phyloP scores from a whole-genome alignment of 2,888 invertebrate species.

The Branchipolynoe longqiensis region DNA sequence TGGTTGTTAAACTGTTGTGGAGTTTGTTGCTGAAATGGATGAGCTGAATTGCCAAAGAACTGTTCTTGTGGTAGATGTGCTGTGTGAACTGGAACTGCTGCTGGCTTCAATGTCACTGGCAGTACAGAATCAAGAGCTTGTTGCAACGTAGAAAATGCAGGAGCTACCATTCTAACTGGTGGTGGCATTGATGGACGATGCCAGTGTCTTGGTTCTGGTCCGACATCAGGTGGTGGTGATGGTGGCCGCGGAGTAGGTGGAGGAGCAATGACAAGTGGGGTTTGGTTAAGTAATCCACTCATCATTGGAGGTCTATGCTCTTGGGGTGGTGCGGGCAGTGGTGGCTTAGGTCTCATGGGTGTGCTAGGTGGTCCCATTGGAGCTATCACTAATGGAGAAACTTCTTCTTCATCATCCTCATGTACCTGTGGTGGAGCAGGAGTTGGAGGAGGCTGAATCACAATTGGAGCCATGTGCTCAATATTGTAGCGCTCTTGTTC shows the following conservation, averaged over 20 bases:
- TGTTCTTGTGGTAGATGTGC: no score
- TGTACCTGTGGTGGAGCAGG: background rate
- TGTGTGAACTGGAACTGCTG: no score
- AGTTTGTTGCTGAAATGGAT: no score
- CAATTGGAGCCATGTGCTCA: background rate
- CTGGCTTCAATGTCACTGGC: background rate
- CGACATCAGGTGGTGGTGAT: no score
- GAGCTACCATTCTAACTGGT: background rate
- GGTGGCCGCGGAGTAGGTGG: conserved; percentile 37
- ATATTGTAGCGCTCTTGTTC: background rate
- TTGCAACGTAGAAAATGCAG: background rate
- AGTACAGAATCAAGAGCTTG: background rate
- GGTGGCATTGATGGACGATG: background rate
- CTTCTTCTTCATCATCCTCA: conserved; percentile 4
- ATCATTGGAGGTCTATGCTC: background rate
- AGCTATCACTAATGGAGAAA: background rate
- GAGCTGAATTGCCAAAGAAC: no score
- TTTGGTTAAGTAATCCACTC: background rate
- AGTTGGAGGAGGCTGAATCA: conserved; percentile 47
- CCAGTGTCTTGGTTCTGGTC: background rate
- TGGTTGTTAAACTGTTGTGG: no score
- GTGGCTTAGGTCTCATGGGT: background rate
- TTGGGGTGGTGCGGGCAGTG: background rate
- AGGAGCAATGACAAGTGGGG: conserved; percentile 32
- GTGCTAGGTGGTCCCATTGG: background rate